phyloP scores from a whole-genome alignment of 1,140 invertebrate species.

The Megalopta genalis region DNA sequence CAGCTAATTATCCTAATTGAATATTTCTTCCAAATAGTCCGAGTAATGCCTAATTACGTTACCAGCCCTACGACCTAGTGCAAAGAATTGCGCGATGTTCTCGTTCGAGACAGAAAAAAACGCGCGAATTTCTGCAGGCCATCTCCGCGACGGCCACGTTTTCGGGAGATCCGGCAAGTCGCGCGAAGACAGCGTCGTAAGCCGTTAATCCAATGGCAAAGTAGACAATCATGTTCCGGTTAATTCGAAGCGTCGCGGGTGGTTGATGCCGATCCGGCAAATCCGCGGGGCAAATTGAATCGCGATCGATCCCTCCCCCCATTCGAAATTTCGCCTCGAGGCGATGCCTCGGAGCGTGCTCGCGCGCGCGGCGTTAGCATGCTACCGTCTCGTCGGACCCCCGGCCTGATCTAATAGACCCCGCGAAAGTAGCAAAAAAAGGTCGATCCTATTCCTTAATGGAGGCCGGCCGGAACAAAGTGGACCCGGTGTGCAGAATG shows the following conservation, averaged over 20 bases:
- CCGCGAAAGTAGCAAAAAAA: conserved; percentile 34
- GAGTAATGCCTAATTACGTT: no score
- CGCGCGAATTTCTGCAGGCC: no score
- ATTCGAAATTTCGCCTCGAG: conserved; percentile 9
- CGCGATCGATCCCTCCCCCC: conserved; percentile 7
- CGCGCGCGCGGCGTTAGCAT: conserved; percentile 9
- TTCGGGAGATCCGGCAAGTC: no score
- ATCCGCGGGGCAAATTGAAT: conserved; percentile 15
- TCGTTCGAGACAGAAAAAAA: no score
- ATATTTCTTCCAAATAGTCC: no score
- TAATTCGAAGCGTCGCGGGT: conserved; percentile 9
- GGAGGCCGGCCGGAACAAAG: conserved; percentile 8
- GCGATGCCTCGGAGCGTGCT: not conserved
- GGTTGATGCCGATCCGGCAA: not conserved
- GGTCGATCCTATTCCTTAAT: conserved; percentile 36
- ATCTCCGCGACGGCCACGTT: not conserved
- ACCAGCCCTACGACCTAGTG: no score
- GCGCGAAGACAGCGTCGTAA: no score
- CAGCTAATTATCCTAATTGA: no score
- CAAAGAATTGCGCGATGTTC: no score
- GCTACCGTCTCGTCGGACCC: not conserved
- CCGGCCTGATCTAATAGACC: conserved; percentile 13
- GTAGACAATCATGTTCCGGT: not conserved
- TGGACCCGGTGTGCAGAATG: not conserved
- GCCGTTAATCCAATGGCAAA: not conserved